Base-by-base conservation (phyloP, 1,140 invertebrate species). In the Galleria mellonella region DNA sequence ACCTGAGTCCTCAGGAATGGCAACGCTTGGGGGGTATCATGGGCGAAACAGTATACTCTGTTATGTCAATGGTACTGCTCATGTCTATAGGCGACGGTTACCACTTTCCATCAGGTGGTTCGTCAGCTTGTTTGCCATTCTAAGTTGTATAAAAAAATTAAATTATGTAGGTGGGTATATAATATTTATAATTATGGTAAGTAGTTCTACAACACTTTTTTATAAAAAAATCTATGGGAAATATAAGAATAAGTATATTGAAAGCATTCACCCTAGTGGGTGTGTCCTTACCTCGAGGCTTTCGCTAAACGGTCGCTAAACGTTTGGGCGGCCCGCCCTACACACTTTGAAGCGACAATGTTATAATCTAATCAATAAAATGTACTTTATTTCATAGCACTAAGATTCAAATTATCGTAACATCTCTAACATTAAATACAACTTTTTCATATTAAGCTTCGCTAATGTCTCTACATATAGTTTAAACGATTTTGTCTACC, bases 311-410 rank as follows among this genome's bases (percentile, higher is more conserved):
- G 81, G 59, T 79, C 68, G 81, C 70, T 84, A 84, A 84, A 83
- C 81, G 81, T 74, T 84, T 84, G 81, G 81, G 81, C 81, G 81
- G 81, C 74, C 77, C 81, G 81, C 81, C 81, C 81, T 81, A 62
- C 64, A 51, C 28, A 60, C 62, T 70, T 62, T 46, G 43, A 51
- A 43, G 51, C 49, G 60, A 70, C 57, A 59, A 15, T 62, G 62
- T 47, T 27, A 44, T 52, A 58, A 32, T 30, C 30, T 40, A 15
- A 47, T 35, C 23, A 29, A 39, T 39, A 70, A 72, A 57, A 43
- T 52, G 28, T 42, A 58, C 55, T 46, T 64, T 54, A 13, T 4
- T 0, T 5, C 0, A n/a, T 36, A 17, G 5, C 8, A 0, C 32
- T 54, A 66, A 52, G 46, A 43, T 65, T 37, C 33, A 46, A 30